Conservation (phyloP, 2,113 vertebrate genomes). For the Stigmatopora argus region DNA sequence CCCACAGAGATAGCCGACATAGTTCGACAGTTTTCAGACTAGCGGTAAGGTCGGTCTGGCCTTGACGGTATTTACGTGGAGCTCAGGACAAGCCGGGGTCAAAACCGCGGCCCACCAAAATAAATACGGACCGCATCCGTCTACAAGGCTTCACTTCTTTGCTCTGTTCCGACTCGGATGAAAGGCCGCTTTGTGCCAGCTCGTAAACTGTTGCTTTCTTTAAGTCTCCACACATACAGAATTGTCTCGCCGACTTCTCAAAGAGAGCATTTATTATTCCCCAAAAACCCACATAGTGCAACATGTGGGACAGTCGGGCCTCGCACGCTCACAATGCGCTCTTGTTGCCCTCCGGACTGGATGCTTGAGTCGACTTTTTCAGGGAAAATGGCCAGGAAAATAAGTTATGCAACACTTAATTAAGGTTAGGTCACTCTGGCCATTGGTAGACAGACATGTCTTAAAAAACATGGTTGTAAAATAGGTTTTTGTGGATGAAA, state of each 20-base stretch:
- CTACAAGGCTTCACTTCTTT: slow-evolving; percentile 28
- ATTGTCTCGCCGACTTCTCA: slow-evolving; percentile 58
- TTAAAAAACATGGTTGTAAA: neutral
- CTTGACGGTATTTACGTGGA: slow-evolving; percentile 56
- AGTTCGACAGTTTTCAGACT: neutral
- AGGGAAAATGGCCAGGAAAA: slow-evolving; percentile 2
- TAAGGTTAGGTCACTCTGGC: neutral
- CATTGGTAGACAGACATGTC: neutral
- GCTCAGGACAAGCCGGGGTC: slow-evolving; percentile 26
- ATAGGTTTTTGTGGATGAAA: neutral
- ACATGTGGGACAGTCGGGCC: slow-evolving; percentile 8
- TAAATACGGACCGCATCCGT: slow-evolving; percentile 49
- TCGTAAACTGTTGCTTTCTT: slow-evolving; percentile 71
- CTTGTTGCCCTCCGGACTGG: slow-evolving; percentile 4
- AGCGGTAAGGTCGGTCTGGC: neutral
- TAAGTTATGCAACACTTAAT: neutral
- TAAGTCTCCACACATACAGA: slow-evolving; percentile 67
- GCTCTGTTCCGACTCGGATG: slow-evolving; percentile 55
- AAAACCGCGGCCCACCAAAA: slow-evolving; percentile 36
- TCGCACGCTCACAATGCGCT: slow-evolving; percentile 49
- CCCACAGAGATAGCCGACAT: neutral
- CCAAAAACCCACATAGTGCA: slow-evolving; percentile 42
- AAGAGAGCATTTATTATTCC: slow-evolving; percentile 69
- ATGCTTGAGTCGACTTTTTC: neutral
- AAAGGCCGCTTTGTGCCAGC: slow-evolving; percentile 63